Conservation (phyloP, 2,113 vertebrate genomes). For the Tragelaphus scriptus region DNA sequence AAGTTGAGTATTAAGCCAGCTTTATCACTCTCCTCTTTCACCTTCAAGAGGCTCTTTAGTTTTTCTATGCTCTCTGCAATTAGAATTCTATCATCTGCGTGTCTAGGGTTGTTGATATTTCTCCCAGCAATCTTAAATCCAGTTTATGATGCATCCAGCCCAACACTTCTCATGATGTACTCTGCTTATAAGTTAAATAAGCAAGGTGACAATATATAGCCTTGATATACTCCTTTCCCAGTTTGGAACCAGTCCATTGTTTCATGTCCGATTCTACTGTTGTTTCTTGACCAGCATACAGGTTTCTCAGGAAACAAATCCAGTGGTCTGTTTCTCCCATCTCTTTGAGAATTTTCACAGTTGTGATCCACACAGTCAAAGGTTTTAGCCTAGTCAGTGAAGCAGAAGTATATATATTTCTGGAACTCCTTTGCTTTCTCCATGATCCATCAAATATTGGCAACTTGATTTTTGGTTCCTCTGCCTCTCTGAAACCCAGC, state of each 20-base stretch:
- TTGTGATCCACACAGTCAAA: not conserved
- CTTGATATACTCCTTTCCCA: not conserved
- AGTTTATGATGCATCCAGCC: not conserved
- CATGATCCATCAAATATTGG: not conserved
- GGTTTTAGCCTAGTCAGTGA: not conserved
- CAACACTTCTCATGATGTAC: not conserved
- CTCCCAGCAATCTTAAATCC: not conserved
- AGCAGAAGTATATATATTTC: not conserved
- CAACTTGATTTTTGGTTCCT: not conserved
- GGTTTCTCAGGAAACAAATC: not conserved
- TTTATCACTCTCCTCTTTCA: not conserved
- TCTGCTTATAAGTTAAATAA: not conserved
- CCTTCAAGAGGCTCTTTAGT: not conserved
- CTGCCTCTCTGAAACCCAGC: not conserved
- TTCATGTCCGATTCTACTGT: not conserved
- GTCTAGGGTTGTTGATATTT: not conserved
- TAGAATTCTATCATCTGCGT: not conserved
- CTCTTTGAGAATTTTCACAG: not conserved
- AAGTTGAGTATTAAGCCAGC: not conserved
- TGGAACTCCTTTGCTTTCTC: not conserved
- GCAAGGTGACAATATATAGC: not conserved
- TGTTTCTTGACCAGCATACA: not conserved
- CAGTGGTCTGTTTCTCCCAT: not conserved
- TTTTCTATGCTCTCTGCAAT: not conserved
- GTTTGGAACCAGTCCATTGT: not conserved